Percentiles rank a stretch among this genome's conserved stretches.
phyloP scores from a whole-genome alignment of 2,888 invertebrate species.

The Eudasyphora cyanicolor region DNA sequence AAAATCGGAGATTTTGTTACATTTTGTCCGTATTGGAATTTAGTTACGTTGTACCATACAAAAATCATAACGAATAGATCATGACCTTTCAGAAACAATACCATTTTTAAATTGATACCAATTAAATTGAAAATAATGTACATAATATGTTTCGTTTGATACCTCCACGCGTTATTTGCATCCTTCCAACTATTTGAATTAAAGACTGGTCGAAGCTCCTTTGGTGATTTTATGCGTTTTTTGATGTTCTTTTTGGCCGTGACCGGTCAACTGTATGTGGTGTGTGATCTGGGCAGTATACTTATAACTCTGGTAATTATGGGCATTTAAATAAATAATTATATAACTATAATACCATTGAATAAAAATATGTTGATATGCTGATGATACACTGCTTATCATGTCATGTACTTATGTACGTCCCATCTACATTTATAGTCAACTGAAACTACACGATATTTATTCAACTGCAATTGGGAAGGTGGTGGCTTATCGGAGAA shows the following conservation, averaged over 20 bases:
- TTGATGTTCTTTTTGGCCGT: slow-evolving; percentile 37
- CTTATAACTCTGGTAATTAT: slow-evolving; percentile 45
- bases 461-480: slow-evolving; percentile 70
- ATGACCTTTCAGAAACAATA: too few species aligned
- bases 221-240: slow-evolving; percentile 22
- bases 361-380: neutral
- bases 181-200: too few species aligned
- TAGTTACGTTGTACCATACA: too few species aligned
- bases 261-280: slow-evolving; percentile 28
- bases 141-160: too few species aligned
- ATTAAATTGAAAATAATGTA: too few species aligned
- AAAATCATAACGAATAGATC: too few species aligned
- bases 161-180: too few species aligned
- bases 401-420: neutral
- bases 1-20: too few species aligned
- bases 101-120: too few species aligned
- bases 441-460: slow-evolving; percentile 63
- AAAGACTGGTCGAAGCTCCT: slow-evolving; percentile 29
- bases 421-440: slow-evolving; percentile 55
- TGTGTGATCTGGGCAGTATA: slow-evolving; percentile 29
- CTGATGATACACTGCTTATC: neutral
- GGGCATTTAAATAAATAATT: neutral
- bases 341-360: too few species aligned
- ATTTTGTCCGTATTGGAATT: too few species aligned
- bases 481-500: slow-evolving; percentile 58